Conservation (phyloP, 2,113 vertebrate genomes). For the Bungarus multicinctus region DNA sequence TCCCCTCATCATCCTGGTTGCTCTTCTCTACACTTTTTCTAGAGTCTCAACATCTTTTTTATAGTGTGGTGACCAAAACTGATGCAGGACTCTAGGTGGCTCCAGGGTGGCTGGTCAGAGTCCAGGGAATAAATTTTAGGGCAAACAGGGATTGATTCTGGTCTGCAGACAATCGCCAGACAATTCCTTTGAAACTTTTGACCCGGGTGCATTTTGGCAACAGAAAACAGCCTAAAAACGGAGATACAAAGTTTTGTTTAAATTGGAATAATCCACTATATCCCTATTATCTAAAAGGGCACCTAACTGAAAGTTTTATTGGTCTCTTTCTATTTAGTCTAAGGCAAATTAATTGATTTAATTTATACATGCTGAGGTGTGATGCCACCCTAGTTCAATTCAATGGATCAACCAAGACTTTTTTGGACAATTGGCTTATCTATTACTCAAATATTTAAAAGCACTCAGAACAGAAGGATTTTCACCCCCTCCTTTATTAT, state of each 20-base stretch:
- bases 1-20: too few relatives aligned
- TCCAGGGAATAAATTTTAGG: background rate
- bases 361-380: background rate
- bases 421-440: background rate
- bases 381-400: background rate
- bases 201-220: background rate
- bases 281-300: background rate
- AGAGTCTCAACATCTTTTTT: too few relatives aligned
- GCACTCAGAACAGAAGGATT: background rate
- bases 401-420: background rate
- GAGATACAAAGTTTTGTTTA: background rate
- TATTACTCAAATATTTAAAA: background rate
- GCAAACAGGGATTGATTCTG: background rate
- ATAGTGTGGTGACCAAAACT: too few relatives aligned
- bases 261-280: background rate
- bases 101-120: background rate
- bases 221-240: background rate
- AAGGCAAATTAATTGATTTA: background rate
- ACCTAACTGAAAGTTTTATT: background rate
- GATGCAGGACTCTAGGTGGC: background rate
- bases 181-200: background rate
- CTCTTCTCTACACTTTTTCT: too few relatives aligned
- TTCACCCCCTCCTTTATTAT: background rate
- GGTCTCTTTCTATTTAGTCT: background rate
- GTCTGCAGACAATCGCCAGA: background rate